These are phyloP conservation scores for Enteromius radiatus DNA, from an alignment of 2,797 vertebrate species.

Conservation along the genomic window DNA sequence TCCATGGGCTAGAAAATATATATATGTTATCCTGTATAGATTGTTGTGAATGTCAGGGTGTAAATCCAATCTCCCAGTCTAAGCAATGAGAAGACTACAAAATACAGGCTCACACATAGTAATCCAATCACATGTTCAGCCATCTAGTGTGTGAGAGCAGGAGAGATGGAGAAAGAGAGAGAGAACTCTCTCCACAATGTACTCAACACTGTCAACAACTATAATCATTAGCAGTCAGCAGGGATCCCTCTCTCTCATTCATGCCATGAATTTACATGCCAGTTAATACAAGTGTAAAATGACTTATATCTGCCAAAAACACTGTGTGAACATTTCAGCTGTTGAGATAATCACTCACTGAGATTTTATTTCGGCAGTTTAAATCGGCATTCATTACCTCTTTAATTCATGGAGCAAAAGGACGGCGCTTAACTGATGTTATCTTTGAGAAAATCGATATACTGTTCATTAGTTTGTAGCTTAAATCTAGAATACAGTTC, in stretches of 20 bases:
- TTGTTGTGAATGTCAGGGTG: constrained; percentile 30
- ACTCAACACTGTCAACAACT: constrained; percentile 20
- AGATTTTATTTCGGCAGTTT: constrained; percentile 59
- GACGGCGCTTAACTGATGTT: constrained; percentile 67
- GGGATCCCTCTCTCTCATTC: constrained; percentile 67
- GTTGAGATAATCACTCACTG: constrained; percentile 67
- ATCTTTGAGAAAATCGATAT: constrained; percentile 69
- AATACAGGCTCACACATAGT: constrained; percentile 30
- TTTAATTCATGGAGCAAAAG: constrained; percentile 38
- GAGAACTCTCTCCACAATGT: constrained; percentile 25
- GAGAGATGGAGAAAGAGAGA: not conserved
- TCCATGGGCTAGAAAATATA: not conserved
- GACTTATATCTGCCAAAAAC: constrained; percentile 69
- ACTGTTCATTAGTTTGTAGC: constrained; percentile 66
- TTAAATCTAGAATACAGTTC: constrained; percentile 52
- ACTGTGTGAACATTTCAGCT: constrained; percentile 63
- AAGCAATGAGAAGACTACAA: constrained; percentile 20
- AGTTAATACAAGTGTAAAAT: constrained; percentile 72
- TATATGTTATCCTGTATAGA: not conserved
- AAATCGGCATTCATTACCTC: constrained; percentile 48
- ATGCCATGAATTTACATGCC: constrained; percentile 67
- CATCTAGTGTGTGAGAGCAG: constrained; percentile 39
- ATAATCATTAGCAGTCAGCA: constrained; percentile 71
- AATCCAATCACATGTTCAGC: constrained; percentile 61
- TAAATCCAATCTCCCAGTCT: constrained; percentile 33